Conservation (phyloP, 2,888 invertebrate genomes). For the Philopedon plagiatum region DNA sequence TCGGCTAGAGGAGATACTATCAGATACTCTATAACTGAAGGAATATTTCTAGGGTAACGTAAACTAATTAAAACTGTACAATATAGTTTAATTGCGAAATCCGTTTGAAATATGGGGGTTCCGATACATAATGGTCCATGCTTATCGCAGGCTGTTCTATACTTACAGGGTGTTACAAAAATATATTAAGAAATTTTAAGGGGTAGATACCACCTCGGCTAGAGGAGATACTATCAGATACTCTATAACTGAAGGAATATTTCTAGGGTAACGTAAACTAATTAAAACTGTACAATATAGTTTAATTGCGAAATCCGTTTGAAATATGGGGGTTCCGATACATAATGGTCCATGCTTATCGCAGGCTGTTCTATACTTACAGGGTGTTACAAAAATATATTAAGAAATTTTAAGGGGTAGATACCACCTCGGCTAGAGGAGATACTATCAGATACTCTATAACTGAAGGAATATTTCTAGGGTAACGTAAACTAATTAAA, state of each 20-base stretch:
- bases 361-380: background rate
- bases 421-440: background rate
- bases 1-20: background rate
- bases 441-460: background rate
- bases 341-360: background rate
- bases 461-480: background rate
- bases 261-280: background rate
- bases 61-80: constrained; percentile 9
- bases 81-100: constrained; percentile 5
- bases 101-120: background rate
- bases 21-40: background rate
- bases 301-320: constrained; percentile 2
- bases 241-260: background rate
- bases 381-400: too few relatives aligned
- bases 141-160: background rate
- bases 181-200: too few relatives aligned
- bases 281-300: constrained; percentile 6
- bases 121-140: background rate
- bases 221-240: background rate
- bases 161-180: too few relatives aligned
- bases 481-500: constrained; percentile 8
- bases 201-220: background rate
- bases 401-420: too few relatives aligned
- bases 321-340: background rate
- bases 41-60: background rate